A percentile compares a stretch with the other conserved stretches of the same genome.
Evolutionary conservation across 2,113 vertebrate genomes (phyloP).

Genomic region (Thunnus maccoyii): DNA sequence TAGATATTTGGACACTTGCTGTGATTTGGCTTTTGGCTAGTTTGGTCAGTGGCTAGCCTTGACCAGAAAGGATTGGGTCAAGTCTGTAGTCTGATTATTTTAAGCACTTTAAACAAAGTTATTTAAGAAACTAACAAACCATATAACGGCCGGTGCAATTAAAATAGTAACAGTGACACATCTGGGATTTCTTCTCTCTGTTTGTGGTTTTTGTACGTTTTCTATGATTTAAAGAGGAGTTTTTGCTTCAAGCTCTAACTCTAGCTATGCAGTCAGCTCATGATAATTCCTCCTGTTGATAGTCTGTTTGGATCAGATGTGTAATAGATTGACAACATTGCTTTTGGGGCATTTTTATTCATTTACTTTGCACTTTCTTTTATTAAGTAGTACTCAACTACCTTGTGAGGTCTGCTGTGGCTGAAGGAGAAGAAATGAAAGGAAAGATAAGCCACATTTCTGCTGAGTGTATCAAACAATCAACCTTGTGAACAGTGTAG

Average conservation of each 20-base stretch:
- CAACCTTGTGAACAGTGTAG: not conserved
- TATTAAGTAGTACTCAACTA: conserved; percentile 2
- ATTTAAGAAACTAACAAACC: conserved; percentile 14
- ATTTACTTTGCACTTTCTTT: conserved; percentile 39
- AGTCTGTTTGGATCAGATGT: not conserved
- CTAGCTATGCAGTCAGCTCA: conserved; percentile 54
- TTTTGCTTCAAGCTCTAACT: conserved; percentile 19
- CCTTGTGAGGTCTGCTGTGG: conserved; percentile 5
- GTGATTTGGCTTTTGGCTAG: not conserved
- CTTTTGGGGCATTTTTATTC: conserved; percentile 17
- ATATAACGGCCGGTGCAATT: conserved; percentile 16
- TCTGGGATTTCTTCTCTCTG: not conserved
- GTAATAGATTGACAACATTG: not conserved
- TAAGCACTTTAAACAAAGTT: conserved; percentile 47
- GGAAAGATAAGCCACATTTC: not conserved
- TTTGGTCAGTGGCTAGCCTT: not conserved
- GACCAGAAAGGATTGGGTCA: not conserved
- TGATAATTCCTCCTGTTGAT: conserved; percentile 23
- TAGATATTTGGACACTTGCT: not conserved
- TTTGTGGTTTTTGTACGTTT: conserved; percentile 13
- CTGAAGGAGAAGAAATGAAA: not conserved
- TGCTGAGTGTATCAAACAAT: not conserved
- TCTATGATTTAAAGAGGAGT: not conserved
- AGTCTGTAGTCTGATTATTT: conserved; percentile 7
- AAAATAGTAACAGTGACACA: not conserved